Evolutionary conservation across 2,113 vertebrate genomes (phyloP), one percentile per base, ranked within the genome.

Genomic region (Bubo scandiacus): DNA sequence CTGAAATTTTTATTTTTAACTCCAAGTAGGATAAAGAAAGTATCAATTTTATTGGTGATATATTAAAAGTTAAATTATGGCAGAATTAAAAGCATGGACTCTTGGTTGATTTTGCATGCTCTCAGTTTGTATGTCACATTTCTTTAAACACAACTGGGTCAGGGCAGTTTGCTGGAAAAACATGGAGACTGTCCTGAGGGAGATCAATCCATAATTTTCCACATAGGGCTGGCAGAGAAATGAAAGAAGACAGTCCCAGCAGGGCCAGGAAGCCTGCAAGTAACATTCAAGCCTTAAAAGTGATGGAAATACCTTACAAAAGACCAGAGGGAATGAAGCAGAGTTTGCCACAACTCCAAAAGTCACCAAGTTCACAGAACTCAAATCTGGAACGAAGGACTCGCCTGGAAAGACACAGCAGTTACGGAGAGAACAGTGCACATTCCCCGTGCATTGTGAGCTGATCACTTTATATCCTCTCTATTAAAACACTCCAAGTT

Each of bases 91-190:
- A 86, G 23, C 21, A 58, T 1, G 4, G 21, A 42, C 10, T 66
- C 12, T 4, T 4, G 67, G 54, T 0, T 22, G 38, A 58, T 74
- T 84, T 49, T 77, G 16, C 0, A 0, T 54, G 7, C 9, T 74
- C 5, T 78, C 38, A 45, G 18, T 38, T 66, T 58, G 23, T 15
- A 52, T 18, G 10, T n/a, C 15, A 22, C 13, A 14, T 19, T 58
- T 85, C 36, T 68, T 88, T 43, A 73, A 92, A 42, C 9, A 30
- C 4, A 83, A 6, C 22, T 30, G 26, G 12, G 30, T 43, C 62
- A 62, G 13, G 29, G 19, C 16, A 47, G 29, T 57, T 72, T 34
- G 47, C 32, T 47, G 16, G 74, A 57, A 88, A 93, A 52, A 34
- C 8, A 14, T 3, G 36, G 32, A 88, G 45, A 57, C 16, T 38